phyloP scores from a whole-genome alignment of 2,113 vertebrate species.

The Gallinago media region DNA sequence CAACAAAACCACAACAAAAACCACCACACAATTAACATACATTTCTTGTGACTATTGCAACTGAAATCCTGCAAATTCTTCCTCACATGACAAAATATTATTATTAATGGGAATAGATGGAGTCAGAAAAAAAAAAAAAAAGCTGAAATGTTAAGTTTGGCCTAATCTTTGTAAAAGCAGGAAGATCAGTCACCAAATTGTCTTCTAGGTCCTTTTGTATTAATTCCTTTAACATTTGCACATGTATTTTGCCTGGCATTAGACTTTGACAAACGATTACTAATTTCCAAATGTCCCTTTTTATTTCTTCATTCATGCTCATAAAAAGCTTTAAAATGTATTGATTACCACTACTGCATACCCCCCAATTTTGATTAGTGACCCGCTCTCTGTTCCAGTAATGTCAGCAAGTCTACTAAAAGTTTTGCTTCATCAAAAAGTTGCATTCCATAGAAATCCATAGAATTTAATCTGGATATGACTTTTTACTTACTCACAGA shows the following conservation, averaged over 20 bases:
- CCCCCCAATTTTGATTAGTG: slow-evolving; percentile 1
- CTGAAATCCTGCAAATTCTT: background rate
- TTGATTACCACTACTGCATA: background rate
- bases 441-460: background rate
- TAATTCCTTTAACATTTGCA: background rate
- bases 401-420: background rate
- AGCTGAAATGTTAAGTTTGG: background rate
- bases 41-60: background rate
- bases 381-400: background rate
- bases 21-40: background rate
- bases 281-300: background rate
- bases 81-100: background rate
- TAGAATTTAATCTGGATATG: background rate
- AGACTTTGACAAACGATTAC: background rate
- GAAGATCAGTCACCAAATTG: background rate
- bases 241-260: background rate
- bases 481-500: background rate
- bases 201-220: background rate
- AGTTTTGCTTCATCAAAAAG: background rate
- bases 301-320: background rate
- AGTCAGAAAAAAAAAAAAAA: background rate
- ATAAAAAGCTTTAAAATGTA: background rate
- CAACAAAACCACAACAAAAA: too few species aligned
- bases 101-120: background rate
- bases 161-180: background rate